Percentiles rank a stretch among this genome's conserved stretches.
These are phyloP conservation scores for Brachionus rubens DNA, from an alignment of 1,140 invertebrate genomes.

Conservation along the genomic window DNA sequence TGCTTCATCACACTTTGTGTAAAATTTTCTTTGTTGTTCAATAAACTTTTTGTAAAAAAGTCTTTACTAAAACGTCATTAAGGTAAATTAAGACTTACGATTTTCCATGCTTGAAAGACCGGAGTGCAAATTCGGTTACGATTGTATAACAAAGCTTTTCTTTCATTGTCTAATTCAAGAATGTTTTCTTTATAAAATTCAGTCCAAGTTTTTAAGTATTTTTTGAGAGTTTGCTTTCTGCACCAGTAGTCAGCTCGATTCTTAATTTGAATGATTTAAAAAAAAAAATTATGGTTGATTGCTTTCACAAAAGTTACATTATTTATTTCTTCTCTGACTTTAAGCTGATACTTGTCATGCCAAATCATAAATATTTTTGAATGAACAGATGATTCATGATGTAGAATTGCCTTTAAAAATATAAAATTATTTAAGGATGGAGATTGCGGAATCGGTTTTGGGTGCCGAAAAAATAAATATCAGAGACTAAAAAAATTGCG, in stretches of 20 bases:
- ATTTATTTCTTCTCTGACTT: background rate
- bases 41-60: background rate
- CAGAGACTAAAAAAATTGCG: constrained; percentile 8
- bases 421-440: no score
- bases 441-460: no score
- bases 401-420: background rate
- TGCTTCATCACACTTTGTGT: constrained; percentile 1
- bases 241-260: background rate
- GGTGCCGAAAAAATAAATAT: background rate
- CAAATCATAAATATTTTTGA: constrained; percentile 12
- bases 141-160: background rate
- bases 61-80: no score
- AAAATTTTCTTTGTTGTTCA: background rate
- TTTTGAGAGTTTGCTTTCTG: background rate
- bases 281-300: background rate
- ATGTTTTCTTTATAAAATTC: background rate
- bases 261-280: background rate
- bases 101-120: background rate
- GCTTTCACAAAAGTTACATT: no score
- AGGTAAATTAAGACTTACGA: background rate
- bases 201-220: background rate
- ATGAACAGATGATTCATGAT: constrained; percentile 28
- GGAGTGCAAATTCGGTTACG: constrained; percentile 7
- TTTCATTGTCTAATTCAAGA: background rate
- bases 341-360: background rate